Base-by-base conservation (phyloP, 2,888 invertebrate species). In the Taenaris catops region DNA sequence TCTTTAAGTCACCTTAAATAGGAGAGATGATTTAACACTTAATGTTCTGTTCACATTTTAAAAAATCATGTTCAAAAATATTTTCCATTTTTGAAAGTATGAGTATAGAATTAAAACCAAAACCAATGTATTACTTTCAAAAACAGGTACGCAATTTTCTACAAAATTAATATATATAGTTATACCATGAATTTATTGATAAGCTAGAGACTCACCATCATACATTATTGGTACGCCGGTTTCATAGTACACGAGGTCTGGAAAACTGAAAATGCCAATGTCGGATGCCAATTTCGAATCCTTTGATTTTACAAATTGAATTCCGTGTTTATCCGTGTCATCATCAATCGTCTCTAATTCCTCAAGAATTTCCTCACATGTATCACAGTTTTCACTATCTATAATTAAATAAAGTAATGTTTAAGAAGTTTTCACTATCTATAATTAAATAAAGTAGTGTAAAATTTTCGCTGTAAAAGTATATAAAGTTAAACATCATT, bases 151-250 rank as follows among this genome's bases (percentile, higher is more conserved):
- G n/a, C n/a, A n/a, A n/a, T n/a, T n/a, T n/a, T n/a, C n/a, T n/a
- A n/a, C n/a, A n/a, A n/a, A n/a, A n/a, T n/a, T n/a, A n/a, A n/a
- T n/a, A n/a, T n/a, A n/a, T n/a, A n/a, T n/a, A n/a, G n/a, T n/a
- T n/a, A n/a, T n/a, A n/a, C n/a, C n/a, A n/a, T n/a, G n/a, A n/a
- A n/a, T n/a, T n/a, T n/a, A n/a, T n/a, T n/a, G n/a, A n/a, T n/a
- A n/a, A n/a, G n/a, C 18, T 19, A 11, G 6, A 9, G 12, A 43
- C 93, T 93, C 90, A 96, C 96, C 96, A 88, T 96, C 95, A 79
- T 95, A 97, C 94, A 96, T 95, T 64, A 96, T 96, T 56, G 96
- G 96, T 52, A 96, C 95, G 49, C 96, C 96, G 40, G 96, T 96
- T 84, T 96, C 96, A 66, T 96, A 97, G 76, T 96, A 97, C 31